Conservation (phyloP, 2,797 vertebrate genomes). For the Hypotaenidia okinawae region DNA sequence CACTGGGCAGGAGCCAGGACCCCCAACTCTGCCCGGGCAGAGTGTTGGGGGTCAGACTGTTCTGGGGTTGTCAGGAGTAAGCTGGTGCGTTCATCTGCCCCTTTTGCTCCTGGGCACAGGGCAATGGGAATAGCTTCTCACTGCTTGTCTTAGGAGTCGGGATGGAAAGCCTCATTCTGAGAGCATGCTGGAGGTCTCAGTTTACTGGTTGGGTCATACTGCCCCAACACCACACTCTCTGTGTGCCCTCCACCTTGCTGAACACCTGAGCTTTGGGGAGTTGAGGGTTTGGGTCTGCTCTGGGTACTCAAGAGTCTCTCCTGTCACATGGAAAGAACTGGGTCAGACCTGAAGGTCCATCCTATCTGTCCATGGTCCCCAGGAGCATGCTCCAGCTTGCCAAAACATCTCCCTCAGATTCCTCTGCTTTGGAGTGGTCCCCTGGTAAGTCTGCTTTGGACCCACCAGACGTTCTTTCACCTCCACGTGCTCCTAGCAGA, state of each 20-base stretch:
- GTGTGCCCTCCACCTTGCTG: fast-evolving
- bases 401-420: not conserved
- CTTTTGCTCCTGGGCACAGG: not conserved
- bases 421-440: not conserved
- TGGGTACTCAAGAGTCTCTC: not conserved
- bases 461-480: fast-evolving
- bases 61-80: not conserved
- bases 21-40: not conserved
- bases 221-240: not conserved
- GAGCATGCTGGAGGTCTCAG: fast-evolving
- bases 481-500: not conserved
- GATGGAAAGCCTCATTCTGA: not conserved
- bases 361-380: not conserved
- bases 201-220: not conserved
- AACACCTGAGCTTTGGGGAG: not conserved
- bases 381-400: not conserved
- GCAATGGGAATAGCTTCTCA: not conserved
- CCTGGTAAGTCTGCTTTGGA: not conserved
- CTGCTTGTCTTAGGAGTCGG: not conserved
- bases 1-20: fast-evolving
- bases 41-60: not conserved
- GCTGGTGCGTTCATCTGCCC: not conserved
- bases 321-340: not conserved
- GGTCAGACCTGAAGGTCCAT: not conserved
- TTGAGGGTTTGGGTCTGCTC: not conserved